These are phyloP conservation scores for Holacanthella duospinosa DNA, from an alignment of 2,888 invertebrate species.

Conservation along the genomic window DNA sequence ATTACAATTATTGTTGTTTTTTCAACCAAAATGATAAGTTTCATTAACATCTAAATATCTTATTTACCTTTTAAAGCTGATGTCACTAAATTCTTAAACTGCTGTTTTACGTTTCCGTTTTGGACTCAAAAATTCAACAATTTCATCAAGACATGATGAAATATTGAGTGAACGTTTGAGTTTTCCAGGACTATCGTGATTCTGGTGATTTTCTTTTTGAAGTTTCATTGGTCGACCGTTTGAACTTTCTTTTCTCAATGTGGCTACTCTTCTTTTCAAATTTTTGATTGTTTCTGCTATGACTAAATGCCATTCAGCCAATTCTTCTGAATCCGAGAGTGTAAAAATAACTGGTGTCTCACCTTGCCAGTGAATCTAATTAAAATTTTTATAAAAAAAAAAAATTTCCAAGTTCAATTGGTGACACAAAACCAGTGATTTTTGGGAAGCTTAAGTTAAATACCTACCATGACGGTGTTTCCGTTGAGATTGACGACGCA, in stretches of 20 bases:
- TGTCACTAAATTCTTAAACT: not conserved
- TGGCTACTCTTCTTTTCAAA: not conserved
- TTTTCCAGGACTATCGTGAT: constrained; percentile 21
- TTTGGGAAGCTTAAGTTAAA: not conserved
- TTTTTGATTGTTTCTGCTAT: constrained; percentile 5
- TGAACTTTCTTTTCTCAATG: constrained; percentile 8
- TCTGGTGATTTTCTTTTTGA: not conserved
- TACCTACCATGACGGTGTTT: not conserved
- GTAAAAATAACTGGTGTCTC: constrained; percentile 9
- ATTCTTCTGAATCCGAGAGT: not conserved
- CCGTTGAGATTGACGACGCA: constrained; percentile 11
- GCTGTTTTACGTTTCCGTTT: not conserved
- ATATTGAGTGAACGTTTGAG: constrained; percentile 27
- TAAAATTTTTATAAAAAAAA: not conserved
- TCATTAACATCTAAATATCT: no score
- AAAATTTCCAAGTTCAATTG: constrained; percentile 2
- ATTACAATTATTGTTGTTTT: not conserved
- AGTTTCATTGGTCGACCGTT: not conserved
- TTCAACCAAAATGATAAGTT: no score
- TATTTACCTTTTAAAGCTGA: not conserved
- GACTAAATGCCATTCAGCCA: not conserved
- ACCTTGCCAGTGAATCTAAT: constrained; percentile 11
- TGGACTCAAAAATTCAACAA: constrained; percentile 23
- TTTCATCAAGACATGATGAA: constrained; percentile 26
- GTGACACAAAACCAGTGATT: not conserved